Conservation (phyloP, 2,113 vertebrate genomes). For the Cyanoderma ruficeps region DNA sequence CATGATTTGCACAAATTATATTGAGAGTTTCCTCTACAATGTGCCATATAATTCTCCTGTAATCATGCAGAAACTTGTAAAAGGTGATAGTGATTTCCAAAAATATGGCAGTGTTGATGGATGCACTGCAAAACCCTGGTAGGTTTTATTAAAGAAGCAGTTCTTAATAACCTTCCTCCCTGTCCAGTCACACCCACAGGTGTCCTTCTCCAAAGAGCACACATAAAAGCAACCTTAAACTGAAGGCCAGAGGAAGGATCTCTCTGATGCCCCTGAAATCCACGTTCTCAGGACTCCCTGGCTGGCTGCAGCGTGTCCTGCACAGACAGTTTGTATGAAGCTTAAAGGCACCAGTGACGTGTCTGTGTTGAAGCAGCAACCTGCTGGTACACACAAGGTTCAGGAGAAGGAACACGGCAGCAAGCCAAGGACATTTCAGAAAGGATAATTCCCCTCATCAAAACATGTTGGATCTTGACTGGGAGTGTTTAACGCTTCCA, state of each 20-base stretch:
- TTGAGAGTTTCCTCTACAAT: not conserved
- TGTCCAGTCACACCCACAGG: not conserved
- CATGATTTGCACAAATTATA: not conserved
- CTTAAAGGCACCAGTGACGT: not conserved
- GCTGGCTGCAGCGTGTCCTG: not conserved
- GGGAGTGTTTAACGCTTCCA: not conserved
- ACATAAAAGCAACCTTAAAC: not conserved
- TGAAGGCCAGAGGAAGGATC: not conserved
- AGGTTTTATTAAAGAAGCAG: not conserved
- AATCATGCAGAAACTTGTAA: not conserved
- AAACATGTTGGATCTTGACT: not conserved
- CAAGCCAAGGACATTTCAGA: not conserved
- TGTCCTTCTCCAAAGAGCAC: not conserved
- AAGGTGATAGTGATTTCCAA: not conserved
- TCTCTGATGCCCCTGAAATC: not conserved
- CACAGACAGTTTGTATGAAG: not conserved
- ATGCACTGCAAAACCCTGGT: not conserved
- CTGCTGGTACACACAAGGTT: not conserved
- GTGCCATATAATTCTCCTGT: not conserved
- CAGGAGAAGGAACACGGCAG: not conserved
- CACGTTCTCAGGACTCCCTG: not conserved
- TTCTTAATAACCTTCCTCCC: not conserved
- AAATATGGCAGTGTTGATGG: not conserved
- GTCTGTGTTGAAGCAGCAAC: not conserved
- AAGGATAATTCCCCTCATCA: not conserved